A percentile compares a stretch with the other conserved stretches of the same genome.
Evolutionary conservation across 2,888 invertebrate genomes (phyloP).

Genomic region (Nomada fabriciana): DNA sequence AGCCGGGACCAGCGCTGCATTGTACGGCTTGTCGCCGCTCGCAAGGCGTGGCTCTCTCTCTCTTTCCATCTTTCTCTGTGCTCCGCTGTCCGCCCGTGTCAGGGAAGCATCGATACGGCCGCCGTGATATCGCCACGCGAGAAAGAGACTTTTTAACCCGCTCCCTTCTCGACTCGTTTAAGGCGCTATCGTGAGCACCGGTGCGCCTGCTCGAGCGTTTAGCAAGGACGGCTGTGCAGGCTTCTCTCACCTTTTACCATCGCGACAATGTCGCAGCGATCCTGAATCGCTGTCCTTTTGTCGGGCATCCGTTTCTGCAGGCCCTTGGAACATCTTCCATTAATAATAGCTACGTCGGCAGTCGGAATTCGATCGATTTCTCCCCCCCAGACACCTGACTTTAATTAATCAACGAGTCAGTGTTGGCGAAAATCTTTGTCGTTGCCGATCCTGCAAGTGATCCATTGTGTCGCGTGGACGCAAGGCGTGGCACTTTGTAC

Average conservation of each 20-base stretch:
- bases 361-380: conserved; percentile 3
- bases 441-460: conserved; percentile 4
- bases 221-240: conserved; percentile 35
- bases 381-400: neutral
- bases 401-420: neutral
- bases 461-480: too few relatives aligned
- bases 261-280: conserved; percentile 24
- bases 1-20: conserved; percentile 58
- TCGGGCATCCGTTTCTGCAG: conserved; percentile 17
- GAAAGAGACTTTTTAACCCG: conserved; percentile 27
- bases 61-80: conserved; percentile 17
- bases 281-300: conserved; percentile 24
- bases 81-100: conserved; percentile 11
- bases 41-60: conserved; percentile 52
- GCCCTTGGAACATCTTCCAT: conserved; percentile 14
- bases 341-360: conserved; percentile 20
- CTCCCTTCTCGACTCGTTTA: conserved; percentile 36
- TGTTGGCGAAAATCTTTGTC: conserved; percentile 6
- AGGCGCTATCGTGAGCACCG: conserved; percentile 43
- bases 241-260: conserved; percentile 35
- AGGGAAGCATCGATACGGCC: conserved; percentile 56
- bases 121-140: conserved; percentile 47
- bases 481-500: too few relatives aligned
- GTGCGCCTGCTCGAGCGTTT: conserved; percentile 19
- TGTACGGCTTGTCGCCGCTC: conserved; percentile 62